Evolutionary conservation across 2,797 vertebrate species (phyloP).

Genomic region (Gymnocypris eckloni): DNA sequence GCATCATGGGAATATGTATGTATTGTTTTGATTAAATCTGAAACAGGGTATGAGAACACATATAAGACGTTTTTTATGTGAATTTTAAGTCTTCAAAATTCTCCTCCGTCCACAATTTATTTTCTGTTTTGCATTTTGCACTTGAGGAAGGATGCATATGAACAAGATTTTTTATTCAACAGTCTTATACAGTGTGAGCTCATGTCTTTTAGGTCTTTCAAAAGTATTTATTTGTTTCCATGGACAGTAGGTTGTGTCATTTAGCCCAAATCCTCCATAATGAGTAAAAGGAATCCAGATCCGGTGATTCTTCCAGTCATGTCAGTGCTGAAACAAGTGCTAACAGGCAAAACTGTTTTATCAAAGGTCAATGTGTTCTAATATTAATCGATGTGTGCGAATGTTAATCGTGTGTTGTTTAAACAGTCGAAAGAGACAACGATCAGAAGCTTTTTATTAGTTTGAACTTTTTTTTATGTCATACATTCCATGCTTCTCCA

Average conservation of each 20-base stretch:
- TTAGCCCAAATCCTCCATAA: conserved; percentile 86
- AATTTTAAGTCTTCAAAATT: conserved; percentile 91
- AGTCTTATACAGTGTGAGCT: conserved; percentile 30
- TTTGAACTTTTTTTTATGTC: conserved; percentile 81
- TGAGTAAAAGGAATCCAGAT: conserved; percentile 83
- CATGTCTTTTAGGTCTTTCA: conserved; percentile 85
- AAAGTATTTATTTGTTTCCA: conserved; percentile 95
- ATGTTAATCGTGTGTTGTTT: conserved; percentile 87
- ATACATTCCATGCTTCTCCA: conserved; percentile 97
- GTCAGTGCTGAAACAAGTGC: conserved; percentile 40
- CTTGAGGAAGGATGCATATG: conserved; percentile 86
- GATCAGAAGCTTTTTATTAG: conserved; percentile 75
- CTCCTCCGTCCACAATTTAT: conserved; percentile 88
- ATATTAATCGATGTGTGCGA: conserved; percentile 64
- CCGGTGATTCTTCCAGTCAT: conserved; percentile 59
- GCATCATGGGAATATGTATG: conserved; percentile 28
- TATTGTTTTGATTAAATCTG: conserved; percentile 84
- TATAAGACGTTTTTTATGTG: conserved; percentile 82
- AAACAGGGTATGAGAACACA: conserved; percentile 98
- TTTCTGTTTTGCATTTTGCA: conserved; percentile 87
- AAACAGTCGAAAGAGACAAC: conserved; percentile 84
- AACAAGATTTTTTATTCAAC: conserved; percentile 81
- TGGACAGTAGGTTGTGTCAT: conserved; percentile 92
- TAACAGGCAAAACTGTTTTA: conserved; percentile 11
- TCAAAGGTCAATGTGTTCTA: conserved; percentile 53